These are phyloP conservation scores for Desoria tigrina DNA, from an alignment of 2,888 invertebrate species.

Conservation along the genomic window DNA sequence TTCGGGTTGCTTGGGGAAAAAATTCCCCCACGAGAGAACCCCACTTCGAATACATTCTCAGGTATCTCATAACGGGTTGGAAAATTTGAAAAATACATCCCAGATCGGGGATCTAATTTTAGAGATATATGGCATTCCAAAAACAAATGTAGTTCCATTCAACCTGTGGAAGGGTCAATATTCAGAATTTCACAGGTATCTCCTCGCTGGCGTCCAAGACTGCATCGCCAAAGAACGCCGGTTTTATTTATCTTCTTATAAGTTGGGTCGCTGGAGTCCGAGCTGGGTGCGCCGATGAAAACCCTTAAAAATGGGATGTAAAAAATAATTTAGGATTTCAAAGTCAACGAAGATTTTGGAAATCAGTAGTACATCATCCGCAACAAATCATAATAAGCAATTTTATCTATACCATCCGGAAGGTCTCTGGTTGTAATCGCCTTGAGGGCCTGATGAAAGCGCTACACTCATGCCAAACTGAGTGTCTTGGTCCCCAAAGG, in stretches of 20 bases:
- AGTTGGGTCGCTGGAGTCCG: slow-evolving; percentile 13
- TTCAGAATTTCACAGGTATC: slow-evolving; percentile 32
- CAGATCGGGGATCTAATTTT: too few species aligned
- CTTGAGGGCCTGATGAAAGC: neutral
- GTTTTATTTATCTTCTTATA: slow-evolving; percentile 8
- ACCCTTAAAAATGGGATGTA: slow-evolving; percentile 22
- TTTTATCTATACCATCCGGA: slow-evolving; percentile 8
- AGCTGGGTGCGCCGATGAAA: slow-evolving; percentile 39
- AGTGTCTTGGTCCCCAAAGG: neutral
- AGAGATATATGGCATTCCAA: too few species aligned
- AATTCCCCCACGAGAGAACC: too few species aligned
- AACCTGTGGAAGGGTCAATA: slow-evolving; percentile 21
- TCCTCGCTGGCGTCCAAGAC: slow-evolving; percentile 22
- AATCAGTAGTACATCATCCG: too few species aligned
- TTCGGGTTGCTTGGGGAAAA: too few species aligned
- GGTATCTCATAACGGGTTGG: too few species aligned
- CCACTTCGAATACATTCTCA: too few species aligned
- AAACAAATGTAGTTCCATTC: too few species aligned
- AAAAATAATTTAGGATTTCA: too few species aligned
- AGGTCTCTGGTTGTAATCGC: neutral
- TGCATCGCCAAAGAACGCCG: slow-evolving; percentile 37
- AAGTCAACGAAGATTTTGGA: neutral
- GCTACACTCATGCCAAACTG: slow-evolving; percentile 7
- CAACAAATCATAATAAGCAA: too few species aligned
- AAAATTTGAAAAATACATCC: too few species aligned